Conservation (phyloP, 30 jellyfish, hydroid and myxozoan species). For the Aurelia sp. region DNA sequence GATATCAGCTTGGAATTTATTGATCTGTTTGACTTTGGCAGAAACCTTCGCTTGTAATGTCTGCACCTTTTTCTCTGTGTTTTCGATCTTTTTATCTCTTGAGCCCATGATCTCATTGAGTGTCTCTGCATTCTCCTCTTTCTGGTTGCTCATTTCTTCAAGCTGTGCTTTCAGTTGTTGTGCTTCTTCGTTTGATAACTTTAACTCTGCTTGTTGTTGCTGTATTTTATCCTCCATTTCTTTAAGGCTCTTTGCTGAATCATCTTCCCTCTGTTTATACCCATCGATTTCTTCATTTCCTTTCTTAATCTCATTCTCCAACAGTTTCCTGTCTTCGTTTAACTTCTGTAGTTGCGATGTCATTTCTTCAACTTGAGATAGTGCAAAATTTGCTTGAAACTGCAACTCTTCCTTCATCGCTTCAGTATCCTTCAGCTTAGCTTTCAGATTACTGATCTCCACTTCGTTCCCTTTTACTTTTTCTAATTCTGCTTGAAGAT, state of each 20-base stretch:
- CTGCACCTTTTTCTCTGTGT: conserved; percentile 69
- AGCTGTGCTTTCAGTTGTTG: conserved; percentile 36
- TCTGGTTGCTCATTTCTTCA: conserved; percentile 26
- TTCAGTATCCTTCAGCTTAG: conserved; percentile 31
- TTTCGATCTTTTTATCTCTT: conserved; percentile 68
- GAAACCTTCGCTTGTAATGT: conserved; percentile 58
- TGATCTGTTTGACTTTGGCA: conserved; percentile 63
- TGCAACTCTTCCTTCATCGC: conserved; percentile 29
- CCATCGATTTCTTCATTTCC: neutral
- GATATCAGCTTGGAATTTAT: conserved; percentile 69
- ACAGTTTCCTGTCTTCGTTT: neutral
- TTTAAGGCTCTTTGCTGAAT: neutral
- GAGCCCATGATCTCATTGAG: conserved; percentile 60
- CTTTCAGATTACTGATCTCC: conserved; percentile 7
- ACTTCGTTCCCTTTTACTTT: conserved; percentile 10
- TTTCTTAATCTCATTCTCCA: neutral
- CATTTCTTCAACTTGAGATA: conserved; percentile 40
- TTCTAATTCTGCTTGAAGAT: conserved; percentile 12
- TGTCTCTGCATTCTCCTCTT: conserved; percentile 50
- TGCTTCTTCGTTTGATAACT: neutral
- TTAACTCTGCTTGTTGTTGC: conserved; percentile 20
- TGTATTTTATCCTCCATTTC: conserved; percentile 11
- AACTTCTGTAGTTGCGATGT: conserved; percentile 20
- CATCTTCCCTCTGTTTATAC: neutral
- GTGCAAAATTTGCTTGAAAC: conserved; percentile 36